These are phyloP conservation scores for Rhabdomys dilectus DNA, from an alignment of 2,113 vertebrate species.

Conservation along the genomic window DNA sequence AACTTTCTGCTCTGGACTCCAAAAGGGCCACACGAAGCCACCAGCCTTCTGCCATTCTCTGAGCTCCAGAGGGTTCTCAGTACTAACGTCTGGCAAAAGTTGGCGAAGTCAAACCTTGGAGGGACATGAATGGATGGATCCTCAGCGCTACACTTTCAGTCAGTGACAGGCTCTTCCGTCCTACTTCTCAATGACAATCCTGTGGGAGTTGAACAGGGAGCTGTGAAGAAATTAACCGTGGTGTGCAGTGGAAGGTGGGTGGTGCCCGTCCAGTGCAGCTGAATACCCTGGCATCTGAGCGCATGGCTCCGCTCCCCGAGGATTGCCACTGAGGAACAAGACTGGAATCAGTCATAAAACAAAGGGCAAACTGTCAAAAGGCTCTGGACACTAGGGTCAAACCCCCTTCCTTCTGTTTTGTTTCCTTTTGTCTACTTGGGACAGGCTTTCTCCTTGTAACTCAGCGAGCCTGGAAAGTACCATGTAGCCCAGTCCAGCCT, in stretches of 20 bases:
- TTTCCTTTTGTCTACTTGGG: background rate
- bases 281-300: background rate
- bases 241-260: background rate
- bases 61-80: background rate
- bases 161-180: background rate
- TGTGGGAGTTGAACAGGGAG: background rate
- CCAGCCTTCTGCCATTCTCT: background rate
- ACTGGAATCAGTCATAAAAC: background rate
- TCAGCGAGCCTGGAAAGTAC: background rate
- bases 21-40: background rate
- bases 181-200: constrained; percentile 50
- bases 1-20: background rate
- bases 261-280: background rate
- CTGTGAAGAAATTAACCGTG: constrained; percentile 29
- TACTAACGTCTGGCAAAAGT: background rate
- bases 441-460: background rate
- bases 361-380: constrained; percentile 16
- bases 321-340: background rate
- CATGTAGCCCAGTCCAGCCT: background rate
- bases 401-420: background rate
- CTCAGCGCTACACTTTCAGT: constrained; percentile 18
- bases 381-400: background rate
- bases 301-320: background rate
- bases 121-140: constrained; percentile 3
- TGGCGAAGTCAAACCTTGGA: background rate